Percentiles rank a stretch among this genome's conserved stretches.
Evolutionary conservation across 2,113 vertebrate genomes (phyloP).

Genomic region (Pelmatolapia mariae): DNA sequence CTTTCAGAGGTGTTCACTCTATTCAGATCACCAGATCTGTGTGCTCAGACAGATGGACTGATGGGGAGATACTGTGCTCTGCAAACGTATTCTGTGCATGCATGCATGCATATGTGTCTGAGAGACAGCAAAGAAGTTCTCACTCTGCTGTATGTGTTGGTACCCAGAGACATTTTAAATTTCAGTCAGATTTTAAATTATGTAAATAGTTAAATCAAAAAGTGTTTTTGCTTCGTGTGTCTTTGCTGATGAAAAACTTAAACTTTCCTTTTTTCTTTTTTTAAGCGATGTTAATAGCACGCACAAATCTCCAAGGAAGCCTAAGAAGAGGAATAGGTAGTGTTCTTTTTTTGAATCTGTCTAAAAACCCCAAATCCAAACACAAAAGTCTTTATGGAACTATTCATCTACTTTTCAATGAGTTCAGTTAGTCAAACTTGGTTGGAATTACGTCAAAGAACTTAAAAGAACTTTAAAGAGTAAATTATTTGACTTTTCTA

Average conservation of each 20-base stretch:
- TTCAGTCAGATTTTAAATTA: not conserved
- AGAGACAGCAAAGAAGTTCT: not conserved
- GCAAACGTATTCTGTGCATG: not conserved
- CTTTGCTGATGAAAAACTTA: not conserved
- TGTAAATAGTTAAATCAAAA: not conserved
- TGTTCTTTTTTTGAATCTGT: not conserved
- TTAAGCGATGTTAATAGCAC: not conserved
- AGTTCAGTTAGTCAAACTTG: not conserved
- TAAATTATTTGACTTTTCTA: not conserved
- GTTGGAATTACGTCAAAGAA: not conserved
- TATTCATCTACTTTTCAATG: not conserved
- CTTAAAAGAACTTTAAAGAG: accelerated
- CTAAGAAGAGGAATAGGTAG: not conserved
- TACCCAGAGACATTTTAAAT: accelerated
- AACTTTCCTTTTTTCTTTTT: not conserved
- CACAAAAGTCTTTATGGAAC: not conserved
- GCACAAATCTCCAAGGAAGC: not conserved
- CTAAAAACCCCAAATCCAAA: not conserved
- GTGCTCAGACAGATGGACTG: not conserved
- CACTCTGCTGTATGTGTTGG: not conserved
- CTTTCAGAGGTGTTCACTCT: not conserved
- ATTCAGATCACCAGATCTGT: constrained; percentile 12
- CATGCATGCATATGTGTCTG: not conserved
- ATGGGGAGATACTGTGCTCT: not conserved
- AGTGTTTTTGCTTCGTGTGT: accelerated